Conservation (phyloP, 2,113 vertebrate species). For the Sceloporus undulatus region DNA sequence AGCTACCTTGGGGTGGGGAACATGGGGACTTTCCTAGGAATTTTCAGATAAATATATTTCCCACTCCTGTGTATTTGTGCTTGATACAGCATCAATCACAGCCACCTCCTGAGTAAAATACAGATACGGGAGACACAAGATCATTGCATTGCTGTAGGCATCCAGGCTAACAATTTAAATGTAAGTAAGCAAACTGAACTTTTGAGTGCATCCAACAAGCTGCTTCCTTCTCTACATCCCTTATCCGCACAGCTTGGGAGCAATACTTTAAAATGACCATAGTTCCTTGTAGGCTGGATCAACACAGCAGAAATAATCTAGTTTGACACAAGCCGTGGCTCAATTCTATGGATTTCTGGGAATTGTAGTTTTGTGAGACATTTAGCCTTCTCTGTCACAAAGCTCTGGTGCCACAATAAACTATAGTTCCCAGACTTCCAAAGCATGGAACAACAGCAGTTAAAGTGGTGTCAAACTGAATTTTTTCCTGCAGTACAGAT, state of each 20-base stretch:
- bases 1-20: background rate
- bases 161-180: conserved; percentile 8
- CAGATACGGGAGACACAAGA: background rate
- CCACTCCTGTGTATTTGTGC: background rate
- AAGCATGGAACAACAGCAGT: too few relatives aligned
- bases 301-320: too few relatives aligned
- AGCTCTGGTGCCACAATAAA: too few relatives aligned
- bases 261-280: too few relatives aligned
- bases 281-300: too few relatives aligned
- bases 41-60: background rate
- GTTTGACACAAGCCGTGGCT: too few relatives aligned
- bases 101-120: conserved; percentile 14
- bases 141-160: background rate
- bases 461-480: too few relatives aligned
- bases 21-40: background rate
- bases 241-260: background rate
- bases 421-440: too few relatives aligned
- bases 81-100: conserved; percentile 11
- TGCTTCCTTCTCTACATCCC: background rate
- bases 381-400: too few relatives aligned
- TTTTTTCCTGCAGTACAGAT: too few relatives aligned
- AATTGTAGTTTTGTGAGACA: too few relatives aligned
- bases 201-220: background rate
- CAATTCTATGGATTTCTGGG: too few relatives aligned
- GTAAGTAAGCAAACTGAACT: background rate